Conservation (phyloP, 2,113 vertebrate genomes). For the Pseudorhombus dupliciocellatus region DNA sequence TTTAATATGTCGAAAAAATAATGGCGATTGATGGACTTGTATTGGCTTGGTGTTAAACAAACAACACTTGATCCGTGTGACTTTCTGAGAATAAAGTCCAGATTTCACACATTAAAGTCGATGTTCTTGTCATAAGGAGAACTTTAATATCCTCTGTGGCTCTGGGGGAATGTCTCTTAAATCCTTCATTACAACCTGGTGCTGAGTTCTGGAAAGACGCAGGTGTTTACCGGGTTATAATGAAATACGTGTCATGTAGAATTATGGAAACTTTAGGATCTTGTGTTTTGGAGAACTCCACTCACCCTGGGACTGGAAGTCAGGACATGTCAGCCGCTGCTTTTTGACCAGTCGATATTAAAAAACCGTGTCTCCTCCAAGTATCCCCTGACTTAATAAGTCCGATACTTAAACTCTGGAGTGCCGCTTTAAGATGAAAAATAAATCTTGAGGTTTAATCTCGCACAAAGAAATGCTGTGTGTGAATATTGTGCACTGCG, state of each 20-base stretch:
- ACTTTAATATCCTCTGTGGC: too few species aligned
- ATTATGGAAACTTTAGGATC: background rate
- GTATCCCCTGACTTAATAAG: conserved; percentile 2
- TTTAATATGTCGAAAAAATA: too few species aligned
- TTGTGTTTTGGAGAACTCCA: background rate
- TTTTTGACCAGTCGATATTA: conserved; percentile 20
- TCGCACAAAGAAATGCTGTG: conserved; percentile 6
- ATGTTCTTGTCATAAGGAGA: too few species aligned
- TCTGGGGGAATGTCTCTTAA: background rate
- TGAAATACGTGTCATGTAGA: background rate
- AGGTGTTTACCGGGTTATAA: background rate
- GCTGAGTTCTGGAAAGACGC: background rate
- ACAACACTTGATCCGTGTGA: too few species aligned
- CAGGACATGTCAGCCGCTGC: background rate
- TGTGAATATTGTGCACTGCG: conserved; percentile 5
- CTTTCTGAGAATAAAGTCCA: too few species aligned
- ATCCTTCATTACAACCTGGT: background rate
- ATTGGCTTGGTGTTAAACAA: too few species aligned
- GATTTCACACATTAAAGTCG: too few species aligned
- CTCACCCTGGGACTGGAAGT: background rate
- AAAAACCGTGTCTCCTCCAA: background rate
- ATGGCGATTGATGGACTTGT: too few species aligned
- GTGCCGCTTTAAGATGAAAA: conserved; percentile 21
- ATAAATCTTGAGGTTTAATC: conserved; percentile 41
- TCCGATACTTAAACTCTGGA: conserved; percentile 13